These are phyloP conservation scores for Polia nebulosa DNA, from an alignment of 2,888 invertebrate genomes.

Conservation along the genomic window DNA sequence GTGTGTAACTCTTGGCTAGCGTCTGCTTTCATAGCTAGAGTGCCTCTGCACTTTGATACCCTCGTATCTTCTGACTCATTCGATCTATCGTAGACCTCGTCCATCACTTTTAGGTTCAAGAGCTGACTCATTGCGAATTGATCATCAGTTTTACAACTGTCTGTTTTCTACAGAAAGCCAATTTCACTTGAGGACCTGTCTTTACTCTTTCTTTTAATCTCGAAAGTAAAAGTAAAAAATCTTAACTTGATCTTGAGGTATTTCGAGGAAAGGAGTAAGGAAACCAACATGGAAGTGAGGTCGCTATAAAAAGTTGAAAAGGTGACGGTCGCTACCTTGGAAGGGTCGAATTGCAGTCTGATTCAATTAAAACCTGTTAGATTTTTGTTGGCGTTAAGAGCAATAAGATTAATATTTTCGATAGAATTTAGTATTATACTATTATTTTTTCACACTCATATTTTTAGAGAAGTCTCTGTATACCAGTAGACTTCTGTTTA, in stretches of 20 bases:
- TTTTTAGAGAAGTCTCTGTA: too few species aligned
- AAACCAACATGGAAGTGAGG: conserved; percentile 49
- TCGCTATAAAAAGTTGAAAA: conserved; percentile 46
- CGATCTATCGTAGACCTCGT: too few species aligned
- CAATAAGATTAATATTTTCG: not conserved
- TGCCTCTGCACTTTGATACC: too few species aligned
- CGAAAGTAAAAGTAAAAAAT: conserved; percentile 40
- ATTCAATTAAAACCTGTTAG: conserved; percentile 30
- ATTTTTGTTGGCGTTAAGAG: not conserved
- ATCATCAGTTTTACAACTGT: too few species aligned
- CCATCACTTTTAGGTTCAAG: not conserved
- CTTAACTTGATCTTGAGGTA: conserved; percentile 33
- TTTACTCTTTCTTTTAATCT: conserved; percentile 9
- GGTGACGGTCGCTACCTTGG: conserved; percentile 60
- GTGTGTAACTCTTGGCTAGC: too few species aligned
- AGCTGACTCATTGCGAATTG: not conserved
- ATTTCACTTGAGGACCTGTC: not conserved
- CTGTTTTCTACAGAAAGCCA: not conserved
- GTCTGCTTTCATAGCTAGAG: too few species aligned
- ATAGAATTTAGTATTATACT: too few species aligned
- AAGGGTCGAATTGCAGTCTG: conserved; percentile 29
- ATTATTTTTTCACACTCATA: too few species aligned
- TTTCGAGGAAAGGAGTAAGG: conserved; percentile 55
- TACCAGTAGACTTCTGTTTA: too few species aligned
- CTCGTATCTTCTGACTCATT: too few species aligned